Evolutionary conservation across 2,797 vertebrate species (phyloP).

Genomic region (Cirrhinus molitorella): DNA sequence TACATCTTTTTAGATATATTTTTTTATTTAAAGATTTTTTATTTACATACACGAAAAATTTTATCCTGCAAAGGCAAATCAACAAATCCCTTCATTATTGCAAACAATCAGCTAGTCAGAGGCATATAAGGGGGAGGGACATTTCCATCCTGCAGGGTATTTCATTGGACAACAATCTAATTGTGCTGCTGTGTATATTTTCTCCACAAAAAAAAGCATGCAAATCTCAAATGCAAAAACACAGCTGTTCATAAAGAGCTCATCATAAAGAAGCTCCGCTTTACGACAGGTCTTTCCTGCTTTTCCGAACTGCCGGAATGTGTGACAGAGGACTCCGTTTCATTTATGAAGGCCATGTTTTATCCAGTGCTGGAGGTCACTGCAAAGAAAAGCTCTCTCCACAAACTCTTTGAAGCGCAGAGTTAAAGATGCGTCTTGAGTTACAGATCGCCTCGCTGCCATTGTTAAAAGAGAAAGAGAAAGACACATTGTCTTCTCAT

Average conservation of each 20-base stretch:
- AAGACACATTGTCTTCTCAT: slow-evolving; percentile 36
- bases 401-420: slow-evolving; percentile 64
- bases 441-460: slow-evolving; percentile 60
- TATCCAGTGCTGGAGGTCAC: slow-evolving; percentile 65
- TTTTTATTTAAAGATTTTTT: no score
- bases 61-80: no score
- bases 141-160: not conserved
- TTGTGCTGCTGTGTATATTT: not conserved
- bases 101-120: no score
- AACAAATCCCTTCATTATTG: no score
- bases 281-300: slow-evolving; percentile 49
- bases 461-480: slow-evolving; percentile 63
- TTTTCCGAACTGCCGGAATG: not conserved
- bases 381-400: slow-evolving; percentile 59
- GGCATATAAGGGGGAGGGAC: no score
- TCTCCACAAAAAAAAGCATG: no score
- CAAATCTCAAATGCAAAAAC: not conserved
- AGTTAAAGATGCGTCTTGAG: slow-evolving; percentile 57
- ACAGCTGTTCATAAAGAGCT: slow-evolving; percentile 20
- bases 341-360: slow-evolving; percentile 59
- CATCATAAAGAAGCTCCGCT: slow-evolving; percentile 41
- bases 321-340: slow-evolving; percentile 64
- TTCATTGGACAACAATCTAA: not conserved
- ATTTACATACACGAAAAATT: no score
- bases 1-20: no score